Evolutionary conservation across 2,888 invertebrate genomes (phyloP).

Genomic region (Sylvicola cinctus): DNA sequence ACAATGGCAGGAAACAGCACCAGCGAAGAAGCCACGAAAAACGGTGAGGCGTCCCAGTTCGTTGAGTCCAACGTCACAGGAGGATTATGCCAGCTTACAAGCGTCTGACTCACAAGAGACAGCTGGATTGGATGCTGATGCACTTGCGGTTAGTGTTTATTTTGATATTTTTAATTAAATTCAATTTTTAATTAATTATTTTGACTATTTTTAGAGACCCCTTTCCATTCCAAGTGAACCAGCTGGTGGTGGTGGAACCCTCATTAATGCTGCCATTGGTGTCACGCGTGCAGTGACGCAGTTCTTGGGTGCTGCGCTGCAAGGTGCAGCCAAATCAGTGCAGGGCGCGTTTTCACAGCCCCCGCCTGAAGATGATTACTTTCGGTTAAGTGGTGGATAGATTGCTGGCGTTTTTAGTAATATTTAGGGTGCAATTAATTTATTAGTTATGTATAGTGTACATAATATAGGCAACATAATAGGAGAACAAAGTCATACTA

Average conservation of each 20-base stretch:
- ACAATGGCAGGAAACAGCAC: constrained; percentile 33
- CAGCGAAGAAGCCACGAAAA: constrained; percentile 16
- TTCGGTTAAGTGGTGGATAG: constrained; percentile 23
- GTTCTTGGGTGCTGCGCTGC: constrained; percentile 56
- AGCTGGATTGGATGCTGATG: constrained; percentile 12
- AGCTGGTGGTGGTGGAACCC: constrained; percentile 9
- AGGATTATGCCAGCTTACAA: constrained; percentile 9
- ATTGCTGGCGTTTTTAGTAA: too few species aligned
- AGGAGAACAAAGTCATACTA: too few species aligned
- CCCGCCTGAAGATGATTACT: constrained; percentile 29
- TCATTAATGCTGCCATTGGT: constrained; percentile 52
- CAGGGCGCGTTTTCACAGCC: constrained; percentile 41
- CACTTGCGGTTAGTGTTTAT: constrained; percentile 1
- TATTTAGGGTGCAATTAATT: too few species aligned
- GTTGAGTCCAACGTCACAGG: constrained; percentile 13
- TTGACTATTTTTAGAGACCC: not conserved
- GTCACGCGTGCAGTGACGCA: constrained; percentile 58
- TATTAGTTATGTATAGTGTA: too few species aligned
- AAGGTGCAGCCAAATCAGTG: constrained; percentile 53
- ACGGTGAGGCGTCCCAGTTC: not conserved
- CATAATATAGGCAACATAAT: too few species aligned
- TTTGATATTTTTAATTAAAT: not conserved
- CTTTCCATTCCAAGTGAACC: not conserved
- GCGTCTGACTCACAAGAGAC: constrained; percentile 15
- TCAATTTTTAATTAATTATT: not conserved